Evolutionary conservation across 2,888 invertebrate species (phyloP), one percentile per base, ranked within the genome.

Genomic region (Crematogaster levior): DNA sequence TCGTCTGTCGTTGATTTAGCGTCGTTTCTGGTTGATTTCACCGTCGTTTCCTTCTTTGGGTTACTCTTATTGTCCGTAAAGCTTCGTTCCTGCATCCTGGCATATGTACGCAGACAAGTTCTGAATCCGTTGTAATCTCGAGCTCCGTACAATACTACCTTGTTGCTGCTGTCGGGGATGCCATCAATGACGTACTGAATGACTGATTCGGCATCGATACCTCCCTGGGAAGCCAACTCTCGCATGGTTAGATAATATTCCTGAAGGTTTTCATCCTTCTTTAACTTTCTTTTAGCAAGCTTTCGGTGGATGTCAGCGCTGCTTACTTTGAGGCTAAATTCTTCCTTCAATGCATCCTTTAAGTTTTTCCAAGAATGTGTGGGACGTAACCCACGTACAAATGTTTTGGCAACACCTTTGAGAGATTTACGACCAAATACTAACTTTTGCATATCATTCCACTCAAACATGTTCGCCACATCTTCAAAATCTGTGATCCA

Each of bases 161-260:
- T 86, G 4, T 58, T 81, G 1, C 58, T 58, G 2, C n/a, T 48
- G 1, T 85, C 82, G 12, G 85, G 82, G 12, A 85, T 83, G 3
- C 83, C 87, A n/a, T 85, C 83, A 12, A 87, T 85, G 0, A 87
- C 61, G 34, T 87, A 85, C n/a, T 86, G 80, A 0, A 84, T 82
- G 5, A 85, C 24, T 18, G 74, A 74, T 5, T 80, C 70, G 1
- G 58, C 70, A 2, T 88, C 86, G 0, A 87, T 53, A n/a, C 46
- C 27, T 10, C 80, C 60, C 51, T 84, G 21, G 7, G 65, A 60
- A 7, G 86, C 85, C 15, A 87, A 43, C 60, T 86, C 84, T 18
- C 65, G 85, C 85, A 88, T 86, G 12, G 61, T 9, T 0, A 86
- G 30, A 6, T 86, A 83, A 61, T 88, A 86, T 65, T 88, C 85